These are phyloP conservation scores for Dascillus cervinus DNA, from an alignment of 2,888 invertebrate species.

Conservation along the genomic window DNA sequence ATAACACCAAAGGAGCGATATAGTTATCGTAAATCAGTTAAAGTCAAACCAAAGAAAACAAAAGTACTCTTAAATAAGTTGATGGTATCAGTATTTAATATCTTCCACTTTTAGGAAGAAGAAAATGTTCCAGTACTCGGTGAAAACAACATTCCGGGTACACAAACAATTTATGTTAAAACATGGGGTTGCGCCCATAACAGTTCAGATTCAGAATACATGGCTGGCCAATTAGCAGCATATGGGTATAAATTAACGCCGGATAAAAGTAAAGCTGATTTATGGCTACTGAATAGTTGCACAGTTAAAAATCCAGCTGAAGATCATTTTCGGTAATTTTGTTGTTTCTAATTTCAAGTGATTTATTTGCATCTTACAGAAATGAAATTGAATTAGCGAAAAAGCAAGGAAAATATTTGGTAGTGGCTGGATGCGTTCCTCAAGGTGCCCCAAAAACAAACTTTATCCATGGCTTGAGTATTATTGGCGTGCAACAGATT, in stretches of 20 bases:
- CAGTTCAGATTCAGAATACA: conserved; percentile 96
- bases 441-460: conserved; percentile 79
- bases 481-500: conserved; percentile 98
- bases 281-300: conserved; percentile 96
- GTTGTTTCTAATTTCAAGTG: conserved; percentile 2
- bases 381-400: conserved; percentile 78
- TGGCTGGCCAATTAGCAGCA: conserved; percentile 88
- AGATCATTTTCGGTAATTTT: conserved; percentile 70
- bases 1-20: conserved; percentile 73
- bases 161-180: conserved; percentile 76
- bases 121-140: conserved; percentile 19
- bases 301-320: conserved; percentile 98
- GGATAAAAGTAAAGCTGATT: conserved; percentile 72
- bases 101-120: conserved; percentile 12
- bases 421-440: conserved; percentile 97
- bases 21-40: conserved; percentile 61
- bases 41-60: conserved; percentile 53
- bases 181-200: conserved; percentile 99
- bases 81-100: neutral
- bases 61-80: no score
- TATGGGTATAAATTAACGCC: conserved; percentile 82
- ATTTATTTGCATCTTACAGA: conserved; percentile 35
- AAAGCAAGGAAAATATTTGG: conserved; percentile 70
- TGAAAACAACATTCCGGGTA: conserved; percentile 59
- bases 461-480: conserved; percentile 70